These are phyloP conservation scores for Drosophila bunnanda DNA, from an alignment of 2,888 invertebrate genomes.

Conservation along the genomic window DNA sequence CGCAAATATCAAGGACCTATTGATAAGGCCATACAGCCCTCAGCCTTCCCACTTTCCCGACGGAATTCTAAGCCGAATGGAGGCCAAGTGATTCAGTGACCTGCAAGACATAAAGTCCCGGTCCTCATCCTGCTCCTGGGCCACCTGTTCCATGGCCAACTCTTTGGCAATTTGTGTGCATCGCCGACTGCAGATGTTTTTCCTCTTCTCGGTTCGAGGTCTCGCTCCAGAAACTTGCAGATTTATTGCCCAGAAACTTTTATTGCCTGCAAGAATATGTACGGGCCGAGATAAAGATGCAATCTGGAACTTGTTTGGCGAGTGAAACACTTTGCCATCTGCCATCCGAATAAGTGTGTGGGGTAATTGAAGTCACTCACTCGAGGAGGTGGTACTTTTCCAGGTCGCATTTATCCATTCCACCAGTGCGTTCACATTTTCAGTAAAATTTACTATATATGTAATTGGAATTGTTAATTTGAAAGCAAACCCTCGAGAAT, in stretches of 20 bases:
- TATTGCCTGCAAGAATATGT: constrained; percentile 78
- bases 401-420: constrained; percentile 28
- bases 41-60: neutral
- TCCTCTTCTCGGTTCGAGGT: constrained; percentile 40
- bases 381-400: constrained; percentile 40
- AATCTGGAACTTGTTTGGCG: constrained; percentile 74
- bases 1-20: constrained; percentile 66
- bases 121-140: constrained; percentile 18
- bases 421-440: neutral
- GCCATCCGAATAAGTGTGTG: constrained; percentile 42
- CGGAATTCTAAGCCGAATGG: constrained; percentile 43
- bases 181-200: constrained; percentile 74
- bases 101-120: constrained; percentile 64
- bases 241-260: constrained; percentile 79
- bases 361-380: constrained; percentile 57
- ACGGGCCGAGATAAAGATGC: constrained; percentile 71
- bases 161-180: constrained; percentile 64
- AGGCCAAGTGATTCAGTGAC: constrained; percentile 76
- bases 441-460: neutral
- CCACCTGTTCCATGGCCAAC: constrained; percentile 75
- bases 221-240: constrained; percentile 78
- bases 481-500: too few relatives aligned
- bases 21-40: constrained; percentile 49
- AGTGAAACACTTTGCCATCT: constrained; percentile 63
- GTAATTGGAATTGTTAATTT: neutral